Base-by-base conservation (phyloP, 2,888 invertebrate species). In the Idaea straminata region DNA sequence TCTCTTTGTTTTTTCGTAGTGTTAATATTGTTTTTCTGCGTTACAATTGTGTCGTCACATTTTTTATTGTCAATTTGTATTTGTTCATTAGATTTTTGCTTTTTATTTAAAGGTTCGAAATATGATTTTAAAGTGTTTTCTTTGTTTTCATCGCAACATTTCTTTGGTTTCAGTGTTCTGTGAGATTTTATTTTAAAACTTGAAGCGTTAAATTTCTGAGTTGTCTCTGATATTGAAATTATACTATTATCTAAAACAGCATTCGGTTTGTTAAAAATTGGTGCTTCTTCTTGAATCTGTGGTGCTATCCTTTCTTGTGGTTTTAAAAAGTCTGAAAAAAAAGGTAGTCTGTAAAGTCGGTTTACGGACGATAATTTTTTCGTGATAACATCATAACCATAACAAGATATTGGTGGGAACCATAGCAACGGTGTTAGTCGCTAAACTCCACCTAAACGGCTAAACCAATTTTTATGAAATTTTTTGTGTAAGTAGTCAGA, bases 131-230 rank as follows among this genome's bases (percentile, higher is more conserved):
- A 34, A 7, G 57, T 13, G 34, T 61, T 35, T 6, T 67, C 64
- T 25, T 60, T 68, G n/a, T 35, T 59, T 66, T 63, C 59, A 61
- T 58, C 57, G 57, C 6, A 63, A 36, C 62, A 69, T 67, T 75
- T 75, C 59, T 69, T 76, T n/a, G 69, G 68, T 61, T 71, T 74
- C 16, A 69, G 74, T 64, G 62, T 66, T 69, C 69, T 73, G 60
- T 82, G 82, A 16, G 80, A 77, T 66, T 68, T 75, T 7, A 82
- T 61, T 61, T 65, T 74, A 0, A 77, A 64, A 34, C 66, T 70
- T 63, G 70, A 73, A 15, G 64, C 67, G 62, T 74, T 75, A 15
- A 81, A 72, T 65, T 71, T 79, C 57, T 66, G 68, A 38, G 66
- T 64, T 58, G 57, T 75, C 35, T 75, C 68, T 74, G 57, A 57